Conservation (phyloP, 2,888 invertebrate species). For the Tetropium fuscum region DNA sequence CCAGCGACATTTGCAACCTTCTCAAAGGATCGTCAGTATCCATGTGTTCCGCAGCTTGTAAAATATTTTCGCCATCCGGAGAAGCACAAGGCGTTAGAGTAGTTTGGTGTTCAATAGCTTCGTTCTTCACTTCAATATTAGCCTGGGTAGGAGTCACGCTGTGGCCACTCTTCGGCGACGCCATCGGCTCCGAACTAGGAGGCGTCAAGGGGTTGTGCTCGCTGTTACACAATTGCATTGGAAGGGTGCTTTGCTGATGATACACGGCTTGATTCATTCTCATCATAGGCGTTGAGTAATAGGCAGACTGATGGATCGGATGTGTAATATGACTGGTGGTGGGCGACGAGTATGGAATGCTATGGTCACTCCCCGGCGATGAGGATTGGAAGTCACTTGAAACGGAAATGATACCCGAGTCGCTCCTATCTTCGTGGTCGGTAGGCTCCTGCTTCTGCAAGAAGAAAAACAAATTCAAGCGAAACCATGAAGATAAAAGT, state of each 20-base stretch:
- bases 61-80: slow-evolving; percentile 44
- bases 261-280: slow-evolving; percentile 6
- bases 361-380: slow-evolving; percentile 70
- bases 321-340: slow-evolving; percentile 20
- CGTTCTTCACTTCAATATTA: not conserved
- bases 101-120: slow-evolving; percentile 52
- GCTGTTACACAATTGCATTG: not conserved
- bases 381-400: slow-evolving; percentile 73
- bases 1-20: slow-evolving; percentile 60
- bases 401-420: slow-evolving; percentile 73
- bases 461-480: slow-evolving; percentile 19
- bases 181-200: slow-evolving; percentile 68
- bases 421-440: slow-evolving; percentile 66
- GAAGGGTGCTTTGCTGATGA: not conserved
- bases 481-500: not conserved
- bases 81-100: slow-evolving; percentile 63
- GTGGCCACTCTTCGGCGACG: slow-evolving; percentile 42
- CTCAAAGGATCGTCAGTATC: slow-evolving; percentile 56
- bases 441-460: slow-evolving; percentile 71
- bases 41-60: slow-evolving; percentile 59
- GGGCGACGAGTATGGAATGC: slow-evolving; percentile 41
- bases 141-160: not conserved
- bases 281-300: slow-evolving; percentile 46
- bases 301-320: slow-evolving; percentile 49
- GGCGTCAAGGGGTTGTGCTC: slow-evolving; percentile 69